A percentile compares a stretch with the other conserved stretches of the same genome.
phyloP scores from a whole-genome alignment of 2,113 vertebrate species.

The Nothoprocta perdicaria region DNA sequence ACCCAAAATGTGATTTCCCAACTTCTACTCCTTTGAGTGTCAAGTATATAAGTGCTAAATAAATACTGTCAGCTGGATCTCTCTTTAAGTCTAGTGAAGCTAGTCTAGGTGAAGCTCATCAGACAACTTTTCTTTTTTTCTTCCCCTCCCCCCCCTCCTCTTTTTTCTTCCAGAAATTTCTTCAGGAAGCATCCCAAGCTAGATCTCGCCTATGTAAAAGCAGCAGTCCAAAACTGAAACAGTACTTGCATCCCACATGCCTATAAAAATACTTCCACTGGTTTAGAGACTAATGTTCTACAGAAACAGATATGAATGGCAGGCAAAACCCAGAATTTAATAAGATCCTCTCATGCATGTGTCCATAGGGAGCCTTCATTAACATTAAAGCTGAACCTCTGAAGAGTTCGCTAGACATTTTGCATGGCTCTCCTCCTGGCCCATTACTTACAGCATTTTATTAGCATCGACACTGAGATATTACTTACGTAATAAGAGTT shows the following conservation, averaged over 20 bases:
- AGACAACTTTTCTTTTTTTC: background rate
- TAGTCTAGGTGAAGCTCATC: constrained; percentile 44
- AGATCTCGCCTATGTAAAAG: background rate
- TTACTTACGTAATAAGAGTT: constrained; percentile 17
- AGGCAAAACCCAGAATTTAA: background rate
- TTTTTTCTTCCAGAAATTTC: background rate
- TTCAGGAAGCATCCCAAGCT: background rate
- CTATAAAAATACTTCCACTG: background rate
- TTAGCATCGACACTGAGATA: background rate
- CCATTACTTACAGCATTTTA: background rate
- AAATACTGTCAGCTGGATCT: constrained; percentile 8
- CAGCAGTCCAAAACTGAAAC: background rate
- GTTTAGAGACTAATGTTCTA: background rate
- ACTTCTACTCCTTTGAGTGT: background rate
- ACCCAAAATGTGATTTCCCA: constrained; percentile 42
- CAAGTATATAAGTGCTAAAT: constrained; percentile 49
- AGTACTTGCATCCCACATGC: background rate
- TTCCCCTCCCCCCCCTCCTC: too few species aligned
- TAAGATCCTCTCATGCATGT: background rate
- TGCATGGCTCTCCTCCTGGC: background rate
- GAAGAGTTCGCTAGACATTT: background rate
- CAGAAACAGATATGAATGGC: background rate
- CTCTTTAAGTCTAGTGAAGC: background rate
- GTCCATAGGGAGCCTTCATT: constrained; percentile 5
- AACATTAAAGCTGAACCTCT: background rate